Conservation (phyloP, 1,140 invertebrate species). For the Papilio polyxenes region DNA sequence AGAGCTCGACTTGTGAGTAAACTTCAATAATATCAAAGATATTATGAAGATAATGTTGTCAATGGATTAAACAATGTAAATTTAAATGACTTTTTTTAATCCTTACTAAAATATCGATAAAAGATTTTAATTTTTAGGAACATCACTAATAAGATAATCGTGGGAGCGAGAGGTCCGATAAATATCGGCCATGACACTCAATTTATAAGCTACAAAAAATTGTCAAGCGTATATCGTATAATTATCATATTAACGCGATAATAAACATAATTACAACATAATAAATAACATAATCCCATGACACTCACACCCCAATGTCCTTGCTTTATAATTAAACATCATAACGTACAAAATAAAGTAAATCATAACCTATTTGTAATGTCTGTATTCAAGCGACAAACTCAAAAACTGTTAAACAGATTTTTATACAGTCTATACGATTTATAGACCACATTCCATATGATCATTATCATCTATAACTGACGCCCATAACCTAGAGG, state of each 20-base stretch:
- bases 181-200: background rate
- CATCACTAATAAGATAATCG: background rate
- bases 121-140: background rate
- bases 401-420: background rate
- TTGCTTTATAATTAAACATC: constrained; percentile 1
- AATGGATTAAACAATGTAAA: background rate
- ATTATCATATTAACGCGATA: constrained; percentile 15
- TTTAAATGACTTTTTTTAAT: background rate
- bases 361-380: background rate
- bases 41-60: background rate
- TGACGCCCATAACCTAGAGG: too few relatives aligned
- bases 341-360: background rate
- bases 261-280: background rate
- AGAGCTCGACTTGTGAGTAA: background rate
- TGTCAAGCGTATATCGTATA: background rate
- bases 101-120: background rate
- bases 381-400: background rate
- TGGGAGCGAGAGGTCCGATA: background rate
- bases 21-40: background rate
- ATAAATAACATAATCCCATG: constrained; percentile 26
- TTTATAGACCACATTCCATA: background rate
- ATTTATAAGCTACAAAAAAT: background rate
- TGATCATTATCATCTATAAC: too few relatives aligned
- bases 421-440: background rate
- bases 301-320: background rate